A percentile compares a stretch with the other conserved stretches of the same genome.
These are phyloP conservation scores for Amazonetta brasiliensis DNA, from an alignment of 2,797 vertebrate species.

Conservation along the genomic window DNA sequence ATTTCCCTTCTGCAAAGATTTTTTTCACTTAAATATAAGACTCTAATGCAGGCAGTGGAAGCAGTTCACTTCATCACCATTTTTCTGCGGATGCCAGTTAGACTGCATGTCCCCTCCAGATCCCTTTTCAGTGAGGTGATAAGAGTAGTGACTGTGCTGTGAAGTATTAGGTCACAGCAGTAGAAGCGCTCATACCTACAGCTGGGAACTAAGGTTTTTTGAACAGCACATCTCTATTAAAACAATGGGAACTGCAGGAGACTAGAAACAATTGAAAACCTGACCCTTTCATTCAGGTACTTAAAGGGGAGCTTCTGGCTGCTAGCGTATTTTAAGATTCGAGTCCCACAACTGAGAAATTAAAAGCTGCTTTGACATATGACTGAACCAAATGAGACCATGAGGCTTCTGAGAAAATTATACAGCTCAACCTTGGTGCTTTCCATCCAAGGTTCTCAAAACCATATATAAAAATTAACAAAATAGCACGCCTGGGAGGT, in stretches of 20 bases:
- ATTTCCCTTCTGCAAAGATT: neutral
- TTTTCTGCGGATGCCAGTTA: neutral
- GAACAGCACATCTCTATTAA: conserved; percentile 41
- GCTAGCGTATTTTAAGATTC: neutral
- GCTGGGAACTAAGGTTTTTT: conserved; percentile 44
- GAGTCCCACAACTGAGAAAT: conserved; percentile 45
- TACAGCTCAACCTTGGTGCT: neutral
- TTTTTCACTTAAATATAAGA: conserved; percentile 14
- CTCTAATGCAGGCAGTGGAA: neutral
- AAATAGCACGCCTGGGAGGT: neutral
- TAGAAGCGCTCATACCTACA: conserved; percentile 14
- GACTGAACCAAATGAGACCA: conserved; percentile 32
- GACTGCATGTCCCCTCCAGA: conserved; percentile 1
- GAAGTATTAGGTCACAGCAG: conserved; percentile 43
- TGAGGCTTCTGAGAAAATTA: conserved; percentile 36
- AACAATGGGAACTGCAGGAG: conserved; percentile 48
- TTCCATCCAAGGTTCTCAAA: conserved; percentile 26
- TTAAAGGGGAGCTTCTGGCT: conserved; percentile 18
- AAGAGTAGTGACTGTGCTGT: conserved; percentile 43
- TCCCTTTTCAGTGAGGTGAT: conserved; percentile 4
- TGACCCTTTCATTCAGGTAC: conserved; percentile 42
- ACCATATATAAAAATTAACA: conserved; percentile 36
- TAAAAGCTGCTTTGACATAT: conserved; percentile 39
- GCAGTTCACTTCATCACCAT: neutral
- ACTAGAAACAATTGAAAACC: conserved; percentile 23